Evolutionary conservation across 2,888 invertebrate genomes (phyloP), one percentile per base, ranked within the genome.

Genomic region (Choreutis nemorana): DNA sequence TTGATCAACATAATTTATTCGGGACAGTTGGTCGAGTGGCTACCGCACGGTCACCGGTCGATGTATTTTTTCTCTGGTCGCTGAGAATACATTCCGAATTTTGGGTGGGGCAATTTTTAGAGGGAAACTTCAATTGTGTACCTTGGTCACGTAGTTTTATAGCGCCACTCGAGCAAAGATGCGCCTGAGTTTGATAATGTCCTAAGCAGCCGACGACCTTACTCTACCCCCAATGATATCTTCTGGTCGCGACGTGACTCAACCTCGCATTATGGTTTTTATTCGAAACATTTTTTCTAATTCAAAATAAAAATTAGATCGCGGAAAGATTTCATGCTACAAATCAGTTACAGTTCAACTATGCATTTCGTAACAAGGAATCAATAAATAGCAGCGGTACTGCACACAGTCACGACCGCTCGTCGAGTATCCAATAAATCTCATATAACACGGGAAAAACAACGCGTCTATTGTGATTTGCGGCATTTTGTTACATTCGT

Each of bases 1-100:
- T 70, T 64, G 58, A 67, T 68, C 64, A 68, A 52, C 63, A 71
- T 71, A 71, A 73, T 71, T 71, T 73, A 73, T 72, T 68, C 72
- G 59, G 67, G 62, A 60, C 61, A 58, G 58, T 60, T 54, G 37
- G 44, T 46, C 40, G 48, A 63, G 60, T 61, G 52, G 59, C 55
- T n/a, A n/a, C 56, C 52, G 42, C 45, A 50, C 50, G 53, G 56
- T 50, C 52, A 53, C 43, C 41, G 34, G n/a, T 36, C 47, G 50
- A 59, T 62, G 60, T 61, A n/a, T 70, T 71, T 55, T 73, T 63
- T 55, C 60, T 63, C 62, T 64, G 61, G 65, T 62, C 61, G 55
- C 53, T 54, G 51, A 48, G 51, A 48, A 56, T 61, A 51, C 56
- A 53, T 50, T 52, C 50, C 48, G 57, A 62, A 62, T 64, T 65